phyloP scores from a whole-genome alignment of 2,113 vertebrate species.

The Caracal caracal region DNA sequence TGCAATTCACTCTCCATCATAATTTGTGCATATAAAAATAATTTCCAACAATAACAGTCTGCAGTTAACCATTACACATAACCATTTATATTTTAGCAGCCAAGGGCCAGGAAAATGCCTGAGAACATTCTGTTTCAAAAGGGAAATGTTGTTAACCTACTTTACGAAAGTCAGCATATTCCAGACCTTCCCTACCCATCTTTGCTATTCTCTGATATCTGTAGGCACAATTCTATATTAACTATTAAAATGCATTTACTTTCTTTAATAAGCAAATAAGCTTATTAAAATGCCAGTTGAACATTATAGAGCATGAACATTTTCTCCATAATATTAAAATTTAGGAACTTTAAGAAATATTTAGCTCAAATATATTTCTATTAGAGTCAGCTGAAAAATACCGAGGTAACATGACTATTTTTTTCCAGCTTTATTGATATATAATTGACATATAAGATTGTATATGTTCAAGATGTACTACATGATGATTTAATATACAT shows the following conservation, averaged over 20 bases:
- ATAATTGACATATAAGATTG: background rate
- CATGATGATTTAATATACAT: background rate
- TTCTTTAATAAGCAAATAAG: background rate
- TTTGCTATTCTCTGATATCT: slow-evolving; percentile 16
- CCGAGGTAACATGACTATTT: background rate
- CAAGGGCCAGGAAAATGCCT: slow-evolving; percentile 34
- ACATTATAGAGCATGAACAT: background rate
- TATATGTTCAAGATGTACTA: background rate
- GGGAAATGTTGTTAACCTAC: slow-evolving; percentile 64
- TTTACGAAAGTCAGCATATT: slow-evolving; percentile 55
- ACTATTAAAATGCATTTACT: background rate
- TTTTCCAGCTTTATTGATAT: background rate
- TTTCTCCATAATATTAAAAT: background rate
- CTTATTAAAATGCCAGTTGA: slow-evolving; percentile 12
- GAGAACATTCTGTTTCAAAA: slow-evolving; percentile 62
- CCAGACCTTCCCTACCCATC: background rate
- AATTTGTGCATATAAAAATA: slow-evolving; percentile 34
- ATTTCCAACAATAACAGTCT: slow-evolving; percentile 47
- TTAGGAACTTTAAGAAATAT: slow-evolving; percentile 14
- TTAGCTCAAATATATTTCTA: slow-evolving; percentile 51
- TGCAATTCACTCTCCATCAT: background rate
- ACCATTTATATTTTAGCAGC: slow-evolving; percentile 62
- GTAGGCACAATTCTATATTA: slow-evolving; percentile 11
- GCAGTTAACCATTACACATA: slow-evolving; percentile 35
- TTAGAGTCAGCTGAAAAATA: background rate